phyloP scores from a whole-genome alignment of 2,113 vertebrate species.

The rabbit (Oryctolagus cuniculus) region DNA sequence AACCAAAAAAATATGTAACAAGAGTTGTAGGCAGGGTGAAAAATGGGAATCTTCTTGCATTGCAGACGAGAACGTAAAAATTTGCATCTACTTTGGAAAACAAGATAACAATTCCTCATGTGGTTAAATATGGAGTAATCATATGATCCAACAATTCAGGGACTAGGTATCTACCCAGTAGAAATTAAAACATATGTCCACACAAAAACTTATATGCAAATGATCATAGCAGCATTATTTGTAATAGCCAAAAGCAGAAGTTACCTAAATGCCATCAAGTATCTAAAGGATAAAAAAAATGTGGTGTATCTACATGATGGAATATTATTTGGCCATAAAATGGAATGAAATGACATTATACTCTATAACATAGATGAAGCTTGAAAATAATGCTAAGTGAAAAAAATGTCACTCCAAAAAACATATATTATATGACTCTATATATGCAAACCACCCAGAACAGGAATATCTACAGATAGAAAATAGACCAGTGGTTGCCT shows the following conservation, averaged over 20 bases:
- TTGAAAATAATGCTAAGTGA: neutral
- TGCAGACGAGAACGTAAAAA: neutral
- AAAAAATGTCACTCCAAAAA: neutral
- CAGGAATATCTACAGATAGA: neutral
- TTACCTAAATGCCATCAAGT: neutral
- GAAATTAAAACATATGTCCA: constrained; percentile 3
- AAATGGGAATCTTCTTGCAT: neutral
- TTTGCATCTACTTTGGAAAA: neutral
- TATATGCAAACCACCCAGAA: neutral
- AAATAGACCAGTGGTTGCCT: neutral
- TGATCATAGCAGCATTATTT: neutral
- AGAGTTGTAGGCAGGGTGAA: neutral
- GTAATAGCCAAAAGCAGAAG: neutral
- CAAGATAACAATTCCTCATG: neutral
- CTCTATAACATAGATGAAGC: neutral
- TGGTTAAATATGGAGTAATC: neutral
- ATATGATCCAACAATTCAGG: neutral
- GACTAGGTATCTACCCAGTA: neutral
- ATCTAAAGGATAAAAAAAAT: neutral
- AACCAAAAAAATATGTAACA: neutral
- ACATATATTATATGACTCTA: neutral
- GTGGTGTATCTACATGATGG: neutral
- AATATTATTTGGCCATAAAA: neutral
- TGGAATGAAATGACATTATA: neutral
- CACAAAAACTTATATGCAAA: neutral